These are phyloP conservation scores for Mycalesis mineus DNA, from an alignment of 2,888 invertebrate genomes.

Conservation along the genomic window DNA sequence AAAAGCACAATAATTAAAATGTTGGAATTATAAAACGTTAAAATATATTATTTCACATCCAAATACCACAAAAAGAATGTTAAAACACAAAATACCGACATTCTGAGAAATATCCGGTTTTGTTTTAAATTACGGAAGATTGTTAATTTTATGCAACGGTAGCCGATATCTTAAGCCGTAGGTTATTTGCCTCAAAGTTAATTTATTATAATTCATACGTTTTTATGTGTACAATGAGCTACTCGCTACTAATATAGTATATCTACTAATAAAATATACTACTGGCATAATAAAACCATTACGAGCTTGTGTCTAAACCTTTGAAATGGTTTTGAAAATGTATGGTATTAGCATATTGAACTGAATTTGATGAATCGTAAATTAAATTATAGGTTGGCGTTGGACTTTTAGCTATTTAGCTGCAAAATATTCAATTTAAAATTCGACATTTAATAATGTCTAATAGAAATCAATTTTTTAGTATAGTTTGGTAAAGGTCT, in stretches of 20 bases:
- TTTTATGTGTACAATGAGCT: slow-evolving; percentile 25
- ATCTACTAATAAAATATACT: no score
- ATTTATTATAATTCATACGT: slow-evolving; percentile 20
- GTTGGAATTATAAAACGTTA: background rate
- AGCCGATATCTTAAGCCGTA: slow-evolving; percentile 26
- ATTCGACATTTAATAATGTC: no score
- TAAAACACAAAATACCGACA: slow-evolving; percentile 6
- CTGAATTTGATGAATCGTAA: no score
- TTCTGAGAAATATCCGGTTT: slow-evolving; percentile 20
- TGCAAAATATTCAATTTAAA: no score
- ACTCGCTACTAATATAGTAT: background rate
- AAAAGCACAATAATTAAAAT: background rate
- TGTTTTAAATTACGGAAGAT: slow-evolving; percentile 7
- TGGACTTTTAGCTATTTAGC: no score
- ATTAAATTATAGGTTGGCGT: no score
- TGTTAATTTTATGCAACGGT: slow-evolving; percentile 32
- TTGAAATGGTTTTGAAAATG: no score
- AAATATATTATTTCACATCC: background rate
- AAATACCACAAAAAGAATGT: slow-evolving; percentile 6
- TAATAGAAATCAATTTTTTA: no score
- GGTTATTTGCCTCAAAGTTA: slow-evolving; percentile 29
- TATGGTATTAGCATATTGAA: no score
- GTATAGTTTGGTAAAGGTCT: no score
- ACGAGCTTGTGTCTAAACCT: no score
- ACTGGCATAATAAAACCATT: no score